These are phyloP conservation scores for Nymphalis urticae DNA, from an alignment of 2,888 invertebrate genomes.

Conservation along the genomic window DNA sequence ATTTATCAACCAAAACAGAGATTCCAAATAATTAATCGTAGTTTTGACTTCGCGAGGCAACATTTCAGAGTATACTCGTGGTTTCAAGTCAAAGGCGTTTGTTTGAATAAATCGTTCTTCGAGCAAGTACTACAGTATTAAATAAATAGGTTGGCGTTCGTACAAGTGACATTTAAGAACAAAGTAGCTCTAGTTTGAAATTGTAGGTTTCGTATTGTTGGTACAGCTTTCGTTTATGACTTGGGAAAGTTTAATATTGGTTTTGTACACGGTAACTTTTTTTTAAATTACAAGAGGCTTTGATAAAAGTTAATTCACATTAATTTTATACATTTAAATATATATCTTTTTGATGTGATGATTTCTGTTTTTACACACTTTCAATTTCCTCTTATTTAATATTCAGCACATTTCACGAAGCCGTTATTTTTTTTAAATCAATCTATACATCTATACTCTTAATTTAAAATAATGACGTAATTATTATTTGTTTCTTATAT, in stretches of 20 bases:
- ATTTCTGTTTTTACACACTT: no score
- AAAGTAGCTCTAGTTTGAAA: slow-evolving; percentile 32
- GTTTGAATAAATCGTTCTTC: slow-evolving; percentile 33
- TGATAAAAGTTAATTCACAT: no score
- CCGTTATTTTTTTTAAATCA: no score
- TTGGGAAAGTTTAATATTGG: slow-evolving; percentile 19
- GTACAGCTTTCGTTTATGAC: slow-evolving; percentile 27
- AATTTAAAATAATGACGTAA: no score
- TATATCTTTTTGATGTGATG: no score
- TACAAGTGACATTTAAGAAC: slow-evolving; percentile 34
- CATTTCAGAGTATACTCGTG: slow-evolving; percentile 8
- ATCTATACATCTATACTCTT: no score
- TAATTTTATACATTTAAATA: no score
- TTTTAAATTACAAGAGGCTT: no score
- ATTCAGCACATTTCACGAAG: no score
- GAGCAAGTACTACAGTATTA: slow-evolving; percentile 23
- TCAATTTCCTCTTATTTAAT: no score
- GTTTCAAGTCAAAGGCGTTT: slow-evolving; percentile 28
- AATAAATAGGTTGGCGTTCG: slow-evolving; percentile 32
- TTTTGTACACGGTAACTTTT: neutral
- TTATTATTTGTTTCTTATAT: no score
- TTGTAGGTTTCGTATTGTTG: slow-evolving; percentile 29
- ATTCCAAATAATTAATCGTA: slow-evolving; percentile 18
- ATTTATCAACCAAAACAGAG: neutral
- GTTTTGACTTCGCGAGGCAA: slow-evolving; percentile 2